Evolutionary conservation across 2,888 invertebrate species (phyloP).

Genomic region (Hermaeophaga mercurialis): DNA sequence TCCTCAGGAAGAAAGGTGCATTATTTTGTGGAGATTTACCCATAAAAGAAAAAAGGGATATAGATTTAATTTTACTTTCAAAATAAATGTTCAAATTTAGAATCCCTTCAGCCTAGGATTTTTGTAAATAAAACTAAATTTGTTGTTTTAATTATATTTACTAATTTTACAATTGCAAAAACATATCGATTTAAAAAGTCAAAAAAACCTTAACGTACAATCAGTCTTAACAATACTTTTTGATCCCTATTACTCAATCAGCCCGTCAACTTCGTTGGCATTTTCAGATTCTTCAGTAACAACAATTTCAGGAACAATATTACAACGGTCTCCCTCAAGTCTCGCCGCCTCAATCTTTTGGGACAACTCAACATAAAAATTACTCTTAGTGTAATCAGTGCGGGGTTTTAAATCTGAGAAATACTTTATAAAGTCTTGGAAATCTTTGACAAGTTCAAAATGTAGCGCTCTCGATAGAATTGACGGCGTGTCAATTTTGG

Average conservation of each 20-base stretch:
- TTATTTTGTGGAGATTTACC: too few species aligned
- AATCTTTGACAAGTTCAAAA: slow-evolving; percentile 41
- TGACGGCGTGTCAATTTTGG: slow-evolving; percentile 36
- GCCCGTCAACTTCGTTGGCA: slow-evolving; percentile 37
- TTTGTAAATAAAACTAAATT: too few species aligned
- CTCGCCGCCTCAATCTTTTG: slow-evolving; percentile 36
- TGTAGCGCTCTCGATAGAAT: slow-evolving; percentile 33
- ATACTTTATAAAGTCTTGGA: slow-evolving; percentile 35
- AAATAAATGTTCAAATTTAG: too few species aligned
- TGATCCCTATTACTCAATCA: slow-evolving; percentile 28
- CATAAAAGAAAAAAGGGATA: too few species aligned
- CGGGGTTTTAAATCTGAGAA: slow-evolving; percentile 32
- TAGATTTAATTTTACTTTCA: too few species aligned
- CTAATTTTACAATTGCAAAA: too few species aligned
- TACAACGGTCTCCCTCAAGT: slow-evolving; percentile 35
- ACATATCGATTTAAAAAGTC: too few species aligned
- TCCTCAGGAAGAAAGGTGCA: too few species aligned
- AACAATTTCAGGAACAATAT: slow-evolving; percentile 39
- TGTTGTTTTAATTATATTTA: too few species aligned
- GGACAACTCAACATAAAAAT: slow-evolving; percentile 34
- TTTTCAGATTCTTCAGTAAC: slow-evolving; percentile 40
- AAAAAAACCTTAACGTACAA: too few species aligned
- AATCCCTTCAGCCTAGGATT: too few species aligned
- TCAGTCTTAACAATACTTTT: too few species aligned
- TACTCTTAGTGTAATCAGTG: slow-evolving; percentile 28